phyloP scores from a whole-genome alignment of 2,888 invertebrate genomes.

The Cephus sareptanus region DNA sequence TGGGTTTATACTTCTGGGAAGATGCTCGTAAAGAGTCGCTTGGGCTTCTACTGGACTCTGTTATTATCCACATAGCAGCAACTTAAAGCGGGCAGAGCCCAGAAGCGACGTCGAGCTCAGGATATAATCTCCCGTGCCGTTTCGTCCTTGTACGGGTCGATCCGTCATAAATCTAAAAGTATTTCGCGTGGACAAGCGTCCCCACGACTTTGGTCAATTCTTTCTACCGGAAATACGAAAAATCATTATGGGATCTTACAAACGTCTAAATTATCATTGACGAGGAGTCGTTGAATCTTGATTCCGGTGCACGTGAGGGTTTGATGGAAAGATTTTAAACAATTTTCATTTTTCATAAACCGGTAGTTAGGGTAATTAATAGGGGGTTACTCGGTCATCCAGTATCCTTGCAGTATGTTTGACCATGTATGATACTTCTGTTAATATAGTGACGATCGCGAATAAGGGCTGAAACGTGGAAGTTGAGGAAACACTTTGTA shows the following conservation, averaged over 20 bases:
- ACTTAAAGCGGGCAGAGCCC: slow-evolving; percentile 51
- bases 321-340: neutral
- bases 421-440: neutral
- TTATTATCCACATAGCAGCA: slow-evolving; percentile 56
- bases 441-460: slow-evolving; percentile 58
- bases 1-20: slow-evolving; percentile 65
- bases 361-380: neutral
- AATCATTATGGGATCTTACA: neutral
- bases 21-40: slow-evolving; percentile 62
- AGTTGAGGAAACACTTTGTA: slow-evolving; percentile 61
- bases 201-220: neutral
- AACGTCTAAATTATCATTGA: neutral
- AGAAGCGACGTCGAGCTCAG: slow-evolving; percentile 45
- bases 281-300: neutral
- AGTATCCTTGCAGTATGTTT: neutral
- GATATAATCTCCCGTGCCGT: slow-evolving; percentile 53
- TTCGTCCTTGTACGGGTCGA: slow-evolving; percentile 27
- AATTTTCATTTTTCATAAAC: neutral
- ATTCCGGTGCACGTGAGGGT: neutral
- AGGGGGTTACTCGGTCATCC: neutral
- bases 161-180: neutral
- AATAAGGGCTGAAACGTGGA: slow-evolving; percentile 54
- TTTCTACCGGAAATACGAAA: neutral
- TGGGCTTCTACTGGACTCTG: slow-evolving; percentile 57
- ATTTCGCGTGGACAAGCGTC: neutral